These are phyloP conservation scores for Drosophila trapezifrons DNA, from an alignment of 1,140 invertebrate genomes.

Conservation along the genomic window DNA sequence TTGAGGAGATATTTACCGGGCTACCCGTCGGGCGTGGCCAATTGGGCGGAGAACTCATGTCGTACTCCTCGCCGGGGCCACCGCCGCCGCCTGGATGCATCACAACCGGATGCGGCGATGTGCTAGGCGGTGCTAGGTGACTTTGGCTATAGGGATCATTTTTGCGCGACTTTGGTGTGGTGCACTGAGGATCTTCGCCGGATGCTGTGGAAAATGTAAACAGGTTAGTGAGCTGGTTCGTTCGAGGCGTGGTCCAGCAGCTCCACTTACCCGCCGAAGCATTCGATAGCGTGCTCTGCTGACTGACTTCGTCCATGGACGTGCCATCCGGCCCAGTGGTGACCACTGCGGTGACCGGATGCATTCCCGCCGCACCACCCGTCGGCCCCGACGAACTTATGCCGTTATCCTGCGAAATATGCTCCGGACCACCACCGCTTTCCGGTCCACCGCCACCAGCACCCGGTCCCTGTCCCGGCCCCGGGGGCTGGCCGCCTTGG, in stretches of 20 bases:
- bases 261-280: slow-evolving; percentile 90
- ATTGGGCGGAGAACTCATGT: slow-evolving; percentile 92
- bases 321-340: slow-evolving; percentile 94
- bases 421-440: slow-evolving; percentile 78
- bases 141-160: slow-evolving; percentile 86
- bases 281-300: slow-evolving; percentile 95
- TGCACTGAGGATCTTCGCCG: slow-evolving; percentile 91
- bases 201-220: slow-evolving; percentile 87
- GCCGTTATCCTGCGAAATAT: slow-evolving; percentile 83
- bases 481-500: slow-evolving; percentile 64
- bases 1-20: slow-evolving; percentile 87
- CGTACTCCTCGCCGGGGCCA: slow-evolving; percentile 95
- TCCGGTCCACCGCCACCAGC: slow-evolving; percentile 33
- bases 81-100: slow-evolving; percentile 85
- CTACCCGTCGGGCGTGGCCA: slow-evolving; percentile 95
- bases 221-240: background rate
- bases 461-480: slow-evolving; percentile 17
- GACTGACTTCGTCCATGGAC: slow-evolving; percentile 94
- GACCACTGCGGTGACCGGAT: slow-evolving; percentile 92
- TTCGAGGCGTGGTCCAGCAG: fast-evolving
- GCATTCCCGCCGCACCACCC: slow-evolving; percentile 83
- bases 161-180: slow-evolving; percentile 91
- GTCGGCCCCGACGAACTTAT: slow-evolving; percentile 84
- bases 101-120: slow-evolving; percentile 89
- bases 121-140: slow-evolving; percentile 89